Base-by-base conservation (phyloP, 2,888 invertebrate species). In the Chymomyza caudatula region DNA sequence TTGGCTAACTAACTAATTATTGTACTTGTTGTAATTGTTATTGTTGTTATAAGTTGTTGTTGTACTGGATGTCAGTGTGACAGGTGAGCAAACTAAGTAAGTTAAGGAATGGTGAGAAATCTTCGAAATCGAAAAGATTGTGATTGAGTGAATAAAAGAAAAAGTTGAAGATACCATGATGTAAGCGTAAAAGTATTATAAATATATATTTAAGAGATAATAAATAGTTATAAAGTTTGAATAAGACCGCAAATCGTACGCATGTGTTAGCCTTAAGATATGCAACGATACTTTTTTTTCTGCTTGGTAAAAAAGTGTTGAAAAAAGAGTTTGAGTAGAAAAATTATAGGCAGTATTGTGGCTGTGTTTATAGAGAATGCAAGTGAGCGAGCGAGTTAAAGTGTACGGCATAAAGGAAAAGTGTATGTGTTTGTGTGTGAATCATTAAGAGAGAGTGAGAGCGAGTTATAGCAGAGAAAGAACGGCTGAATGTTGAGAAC, bases 1-100 rank as follows among this genome's bases (percentile, higher is more conserved):
- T 85, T 77, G 71, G 75, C 78, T 63, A 69, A 71, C 74, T 84
- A 82, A 77, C 80, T 80, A 79, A 77, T 68, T 79, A 62, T 67
- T 66, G 76, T 77, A 63, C 59, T 69, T 23, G 58, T 59, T 53
- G 17, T 17, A 47, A 17, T 51, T 20, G 13, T 11, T 43, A 13
- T 44, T 57, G 6, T 44, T n/a, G 22, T 8, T 22, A 20, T 20
- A 13, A 44, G 57, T 44, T 37, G n/a, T 37, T 37, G 8, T 72
- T 69, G 66, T 75, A 65, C 53, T 68, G 8, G n/a, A 42, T 60
- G 54, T 52, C 37, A 42, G 29, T 29, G 43, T 55, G 43, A 60
- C 44, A 42, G 17, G 60, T 51, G 42, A 53, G 54, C 52, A 19
- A 60, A 37, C 29, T 37, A 37, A 37, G 53, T 11, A 42, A 60